Percentiles rank a stretch among this genome's conserved stretches.
These are phyloP conservation scores for Tiliacea aurago DNA, from an alignment of 2,888 invertebrate genomes.

Conservation along the genomic window DNA sequence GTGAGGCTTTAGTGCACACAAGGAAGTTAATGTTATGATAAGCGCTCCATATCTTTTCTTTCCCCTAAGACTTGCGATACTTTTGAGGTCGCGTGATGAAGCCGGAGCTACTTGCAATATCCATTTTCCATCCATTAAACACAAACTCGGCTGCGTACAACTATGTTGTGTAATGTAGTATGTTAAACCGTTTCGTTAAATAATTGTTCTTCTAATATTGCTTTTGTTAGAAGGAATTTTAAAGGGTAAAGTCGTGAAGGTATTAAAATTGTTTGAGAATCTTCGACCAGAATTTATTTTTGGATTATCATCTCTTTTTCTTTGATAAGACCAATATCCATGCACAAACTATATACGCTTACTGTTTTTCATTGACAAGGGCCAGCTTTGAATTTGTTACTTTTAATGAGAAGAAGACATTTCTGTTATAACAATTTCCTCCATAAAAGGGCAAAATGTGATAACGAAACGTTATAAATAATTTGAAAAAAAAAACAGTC, in stretches of 20 bases:
- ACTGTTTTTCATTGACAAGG: not conserved
- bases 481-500: constrained; percentile 15
- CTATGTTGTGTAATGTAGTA: constrained; percentile 56
- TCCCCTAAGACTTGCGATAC: constrained; percentile 53
- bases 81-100: constrained; percentile 64
- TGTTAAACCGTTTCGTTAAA: constrained; percentile 35
- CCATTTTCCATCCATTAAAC: constrained; percentile 68
- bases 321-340: not conserved
- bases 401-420: not conserved
- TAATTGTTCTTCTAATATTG: constrained; percentile 45
- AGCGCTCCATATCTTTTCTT: constrained; percentile 23
- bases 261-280: not conserved
- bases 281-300: not conserved
- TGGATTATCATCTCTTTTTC: not conserved
- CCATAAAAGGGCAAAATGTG: too few species aligned
- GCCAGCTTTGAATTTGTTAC: not conserved
- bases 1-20: not conserved
- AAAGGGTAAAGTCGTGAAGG: not conserved
- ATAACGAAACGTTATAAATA: too few species aligned
- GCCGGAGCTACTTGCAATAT: constrained; percentile 57
- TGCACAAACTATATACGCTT: not conserved
- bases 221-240: constrained; percentile 5
- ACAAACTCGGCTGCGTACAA: constrained; percentile 56
- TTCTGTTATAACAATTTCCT: not conserved
- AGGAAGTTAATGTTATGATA: not conserved